Conservation (phyloP, 2,113 vertebrate species). For the Hemiprocne comata region DNA sequence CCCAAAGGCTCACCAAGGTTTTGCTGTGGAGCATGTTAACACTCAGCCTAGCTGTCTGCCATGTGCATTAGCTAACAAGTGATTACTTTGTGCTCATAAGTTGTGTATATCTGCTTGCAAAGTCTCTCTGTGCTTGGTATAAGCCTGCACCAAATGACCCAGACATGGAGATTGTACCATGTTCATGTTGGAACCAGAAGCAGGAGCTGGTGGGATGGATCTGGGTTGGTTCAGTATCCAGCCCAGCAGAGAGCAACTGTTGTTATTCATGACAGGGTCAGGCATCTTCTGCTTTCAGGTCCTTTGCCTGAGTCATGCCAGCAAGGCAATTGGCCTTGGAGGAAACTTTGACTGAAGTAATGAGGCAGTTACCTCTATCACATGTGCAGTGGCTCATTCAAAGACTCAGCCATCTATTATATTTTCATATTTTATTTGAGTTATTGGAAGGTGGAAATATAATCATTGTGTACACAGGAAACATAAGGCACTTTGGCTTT, state of each 20-base stretch:
- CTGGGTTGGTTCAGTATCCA: accelerated
- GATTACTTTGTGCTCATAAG: background rate
- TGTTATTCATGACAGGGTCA: background rate
- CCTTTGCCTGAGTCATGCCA: background rate
- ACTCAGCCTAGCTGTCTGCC: background rate
- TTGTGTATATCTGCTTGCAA: background rate
- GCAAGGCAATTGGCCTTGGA: background rate
- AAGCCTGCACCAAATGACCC: background rate
- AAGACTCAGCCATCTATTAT: background rate
- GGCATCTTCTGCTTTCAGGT: background rate
- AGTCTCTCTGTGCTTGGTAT: background rate
- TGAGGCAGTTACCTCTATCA: background rate
- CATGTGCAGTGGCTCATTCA: background rate
- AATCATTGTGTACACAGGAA: background rate
- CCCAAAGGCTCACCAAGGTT: background rate
- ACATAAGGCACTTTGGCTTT: background rate
- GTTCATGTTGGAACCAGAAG: background rate
- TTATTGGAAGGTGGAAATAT: background rate
- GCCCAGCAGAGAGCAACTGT: background rate
- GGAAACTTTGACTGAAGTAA: background rate
- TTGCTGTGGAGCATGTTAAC: background rate
- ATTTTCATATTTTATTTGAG: background rate
- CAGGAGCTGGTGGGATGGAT: background rate
- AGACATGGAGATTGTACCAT: accelerated
- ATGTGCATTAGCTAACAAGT: background rate